These are phyloP conservation scores for human (Homo sapiens) DNA, from an alignment of 2,113 vertebrate genomes.

Conservation along the genomic window GRCh38 chr1:208677501-208678000, in stretches of 20 bases:
- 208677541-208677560: neutral
- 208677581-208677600: neutral
- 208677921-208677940: neutral
- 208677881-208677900: neutral
- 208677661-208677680: neutral
- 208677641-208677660: neutral
- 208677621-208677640: neutral
- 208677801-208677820: neutral
- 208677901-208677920: neutral
- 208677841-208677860: neutral
- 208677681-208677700: neutral
- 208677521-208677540: neutral
- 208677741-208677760: neutral
- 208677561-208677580: neutral
- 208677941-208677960: neutral
- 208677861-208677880: neutral
- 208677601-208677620: neutral
- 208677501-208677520: neutral
- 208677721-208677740: neutral
- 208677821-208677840: neutral
- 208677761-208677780: neutral
- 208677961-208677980: neutral
- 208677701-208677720: neutral
- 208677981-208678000: neutral
- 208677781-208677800: neutral